phyloP scores from a whole-genome alignment of 1,140 invertebrate genomes.

The Lepidurus packardi region DNA sequence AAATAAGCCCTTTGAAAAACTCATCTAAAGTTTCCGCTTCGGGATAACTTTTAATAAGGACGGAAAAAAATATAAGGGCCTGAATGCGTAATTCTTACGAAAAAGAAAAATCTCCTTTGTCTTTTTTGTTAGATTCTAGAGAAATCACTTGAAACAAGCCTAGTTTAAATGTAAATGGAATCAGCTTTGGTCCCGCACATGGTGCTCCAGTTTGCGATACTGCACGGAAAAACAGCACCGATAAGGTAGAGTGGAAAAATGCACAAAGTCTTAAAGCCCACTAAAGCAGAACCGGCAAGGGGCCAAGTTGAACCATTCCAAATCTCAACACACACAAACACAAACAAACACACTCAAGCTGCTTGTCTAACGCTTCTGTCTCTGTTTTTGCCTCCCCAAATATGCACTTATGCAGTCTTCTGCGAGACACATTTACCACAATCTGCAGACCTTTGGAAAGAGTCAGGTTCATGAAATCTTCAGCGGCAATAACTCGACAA shows the following conservation, averaged over 20 bases:
- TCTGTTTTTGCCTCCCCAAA: background rate
- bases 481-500: background rate
- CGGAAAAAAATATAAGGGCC: background rate
- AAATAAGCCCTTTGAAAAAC: background rate
- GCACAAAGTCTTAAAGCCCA: background rate
- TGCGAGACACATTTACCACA: background rate
- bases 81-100: background rate
- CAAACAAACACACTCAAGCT: background rate
- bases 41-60: background rate
- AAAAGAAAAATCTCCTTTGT: background rate
- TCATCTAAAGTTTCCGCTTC: background rate
- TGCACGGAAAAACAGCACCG: background rate
- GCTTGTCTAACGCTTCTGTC: background rate
- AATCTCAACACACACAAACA: background rate
- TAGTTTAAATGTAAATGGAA: constrained; percentile 8
- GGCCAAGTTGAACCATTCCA: constrained; percentile 14
- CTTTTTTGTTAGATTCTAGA: background rate
- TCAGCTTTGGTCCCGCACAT: background rate
- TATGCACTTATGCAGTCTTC: constrained; percentile 18
- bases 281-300: background rate
- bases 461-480: background rate
- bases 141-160: background rate
- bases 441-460: constrained; percentile 5
- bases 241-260: background rate
- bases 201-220: background rate